Base-by-base conservation (phyloP, 2,888 invertebrate genomes). In the Odontocerum albicorne region DNA sequence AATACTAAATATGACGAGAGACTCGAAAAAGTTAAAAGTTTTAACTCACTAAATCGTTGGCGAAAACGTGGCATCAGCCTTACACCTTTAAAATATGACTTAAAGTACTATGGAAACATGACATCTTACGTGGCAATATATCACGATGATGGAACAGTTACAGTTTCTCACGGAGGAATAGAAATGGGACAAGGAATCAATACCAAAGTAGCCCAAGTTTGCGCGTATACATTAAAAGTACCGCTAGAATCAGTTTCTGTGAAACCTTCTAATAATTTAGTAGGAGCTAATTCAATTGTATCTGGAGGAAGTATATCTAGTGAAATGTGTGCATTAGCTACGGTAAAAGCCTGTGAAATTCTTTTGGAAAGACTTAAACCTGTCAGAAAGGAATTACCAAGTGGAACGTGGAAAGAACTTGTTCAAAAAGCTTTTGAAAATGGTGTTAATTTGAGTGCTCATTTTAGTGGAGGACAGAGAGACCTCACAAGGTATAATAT, bases 151-250 rank as follows among this genome's bases (percentile, higher is more conserved):
- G 87, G 85, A 0, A 81, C 83, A 0, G 83, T 91, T 0, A 72
- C 83, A 1, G 74, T 90, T 44, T 72, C 82, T 1, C 88, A 88
- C 62, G 86, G 83, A 1, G 87, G 87, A 1, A 76, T 86, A 16
- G 87, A 87, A 70, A 83, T 85, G 74, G 91, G 91, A 0, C 91
- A 92, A 70, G 91, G 90, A 0, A 81, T 90, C 43, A 73, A 90
- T 61, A 90, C 89, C 1, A 75, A 88, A 79, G 80, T 82, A 1
- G 83, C 84, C 2, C 87, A 88, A 75, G 86, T 87, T 1, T 85
- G 82, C 56, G 89, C 89, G 0, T 79, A 85, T 63, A 75, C 75
- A 1, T 71, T 90, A 17, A 84, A 84, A 8, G 79, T 90, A 16
- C 80, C 85, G 1, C 58, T 92, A 43, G 80, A 83, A 0, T 77